These are phyloP conservation scores for Dysdera silvatica DNA, from an alignment of 1,140 invertebrate genomes.

Conservation along the genomic window DNA sequence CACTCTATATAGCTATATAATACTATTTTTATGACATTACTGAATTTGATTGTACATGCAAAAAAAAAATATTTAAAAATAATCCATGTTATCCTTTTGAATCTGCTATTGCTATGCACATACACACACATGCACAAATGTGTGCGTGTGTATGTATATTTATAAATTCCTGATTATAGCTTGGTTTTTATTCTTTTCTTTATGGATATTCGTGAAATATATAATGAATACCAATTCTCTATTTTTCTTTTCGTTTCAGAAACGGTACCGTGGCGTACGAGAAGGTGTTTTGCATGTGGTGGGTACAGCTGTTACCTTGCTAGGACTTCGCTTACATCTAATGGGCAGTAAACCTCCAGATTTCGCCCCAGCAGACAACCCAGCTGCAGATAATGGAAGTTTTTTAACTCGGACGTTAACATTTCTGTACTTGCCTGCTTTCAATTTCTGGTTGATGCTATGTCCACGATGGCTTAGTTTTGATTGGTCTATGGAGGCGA, in stretches of 20 bases:
- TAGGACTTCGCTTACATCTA: conserved; percentile 38
- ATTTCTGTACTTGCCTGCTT: conserved; percentile 76
- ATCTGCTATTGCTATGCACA: too few species aligned
- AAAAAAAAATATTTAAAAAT: too few species aligned
- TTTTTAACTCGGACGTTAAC: conserved; percentile 54
- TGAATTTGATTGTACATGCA: too few species aligned
- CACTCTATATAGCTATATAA: too few species aligned
- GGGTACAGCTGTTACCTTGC: conserved; percentile 41
- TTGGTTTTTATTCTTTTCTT: too few species aligned
- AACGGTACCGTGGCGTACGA: conserved; percentile 49
- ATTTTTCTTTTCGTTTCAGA: conserved; percentile 46
- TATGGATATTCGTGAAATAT: too few species aligned
- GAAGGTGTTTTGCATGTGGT: conserved; percentile 55
- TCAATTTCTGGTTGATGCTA: conserved; percentile 73
- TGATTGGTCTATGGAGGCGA: conserved; percentile 92
- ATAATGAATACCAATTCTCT: conserved; percentile 13
- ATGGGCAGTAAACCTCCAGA: conserved; percentile 39
- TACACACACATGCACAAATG: too few species aligned
- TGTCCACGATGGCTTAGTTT: conserved; percentile 77
- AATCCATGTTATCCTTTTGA: too few species aligned
- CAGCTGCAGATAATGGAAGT: conserved; percentile 43
- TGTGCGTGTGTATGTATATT: too few species aligned
- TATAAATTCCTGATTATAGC: too few species aligned
- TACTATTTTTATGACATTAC: too few species aligned
- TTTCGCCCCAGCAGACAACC: conserved; percentile 45